Conservation (phyloP, 2,797 vertebrate genomes). For the Buceros bicornis region DNA sequence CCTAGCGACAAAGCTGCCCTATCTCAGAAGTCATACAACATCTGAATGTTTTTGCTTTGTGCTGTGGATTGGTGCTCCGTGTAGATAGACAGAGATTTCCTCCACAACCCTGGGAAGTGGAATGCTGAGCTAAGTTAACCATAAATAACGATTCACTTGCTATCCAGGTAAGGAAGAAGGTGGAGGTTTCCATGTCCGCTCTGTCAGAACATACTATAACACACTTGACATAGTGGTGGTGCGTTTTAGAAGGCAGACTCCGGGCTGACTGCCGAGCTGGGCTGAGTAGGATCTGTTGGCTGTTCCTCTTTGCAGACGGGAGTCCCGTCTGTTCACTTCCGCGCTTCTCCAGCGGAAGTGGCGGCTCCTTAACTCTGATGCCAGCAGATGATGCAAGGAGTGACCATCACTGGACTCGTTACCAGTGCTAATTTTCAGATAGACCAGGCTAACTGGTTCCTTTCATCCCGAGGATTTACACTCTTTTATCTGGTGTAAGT, state of each 20-base stretch:
- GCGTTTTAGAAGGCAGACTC: not conserved
- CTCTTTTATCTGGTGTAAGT: not conserved
- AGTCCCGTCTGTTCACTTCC: not conserved
- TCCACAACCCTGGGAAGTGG: conserved; percentile 9
- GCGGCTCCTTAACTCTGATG: not conserved
- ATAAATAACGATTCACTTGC: conserved; percentile 39
- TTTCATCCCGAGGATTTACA: conserved; percentile 42
- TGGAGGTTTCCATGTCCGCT: not conserved
- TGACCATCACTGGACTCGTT: not conserved
- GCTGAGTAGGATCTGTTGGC: not conserved
- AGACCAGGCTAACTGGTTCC: not conserved
- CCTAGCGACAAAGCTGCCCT: not conserved
- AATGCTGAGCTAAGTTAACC: not conserved
- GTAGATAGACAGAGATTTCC: conserved; percentile 1
- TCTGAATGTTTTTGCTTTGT: not conserved
- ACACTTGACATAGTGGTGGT: rapidly evolving
- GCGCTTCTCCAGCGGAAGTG: not conserved
- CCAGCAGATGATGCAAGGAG: not conserved
- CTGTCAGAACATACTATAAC: not conserved
- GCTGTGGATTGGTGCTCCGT: conserved; percentile 20
- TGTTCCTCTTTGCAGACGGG: not conserved
- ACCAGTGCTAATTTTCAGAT: not conserved
- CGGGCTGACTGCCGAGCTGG: not conserved
- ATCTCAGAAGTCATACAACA: not conserved
- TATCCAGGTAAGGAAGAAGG: conserved; percentile 10